These are phyloP conservation scores for Oophaga pumilio DNA, from an alignment of 2,113 vertebrate genomes.

Conservation along the genomic window DNA sequence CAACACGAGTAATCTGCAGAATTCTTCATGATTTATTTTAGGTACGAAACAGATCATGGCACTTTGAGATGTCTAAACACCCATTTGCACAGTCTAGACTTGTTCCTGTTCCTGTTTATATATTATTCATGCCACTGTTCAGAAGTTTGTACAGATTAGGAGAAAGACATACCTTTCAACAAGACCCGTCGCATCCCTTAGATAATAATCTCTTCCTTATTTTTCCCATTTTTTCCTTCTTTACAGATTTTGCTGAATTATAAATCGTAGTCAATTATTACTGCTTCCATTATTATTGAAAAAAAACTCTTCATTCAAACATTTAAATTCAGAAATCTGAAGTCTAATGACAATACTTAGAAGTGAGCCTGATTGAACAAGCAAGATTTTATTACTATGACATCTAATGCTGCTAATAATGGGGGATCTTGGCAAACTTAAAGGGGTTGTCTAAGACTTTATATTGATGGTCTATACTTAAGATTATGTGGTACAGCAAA, in stretches of 20 bases:
- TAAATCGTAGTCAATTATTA: too few relatives aligned
- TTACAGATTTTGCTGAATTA: background rate
- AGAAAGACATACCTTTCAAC: slow-evolving; percentile 3
- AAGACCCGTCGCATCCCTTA: background rate
- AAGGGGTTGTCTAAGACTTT: too few relatives aligned
- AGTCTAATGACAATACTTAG: too few relatives aligned
- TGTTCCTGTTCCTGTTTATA: background rate
- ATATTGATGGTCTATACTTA: too few relatives aligned
- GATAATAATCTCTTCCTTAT: background rate
- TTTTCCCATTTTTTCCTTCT: background rate
- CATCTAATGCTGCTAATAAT: too few relatives aligned
- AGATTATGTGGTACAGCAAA: too few relatives aligned
- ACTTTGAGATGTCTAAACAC: background rate
- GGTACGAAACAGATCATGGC: slow-evolving; percentile 4
- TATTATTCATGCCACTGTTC: background rate
- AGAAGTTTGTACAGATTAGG: background rate
- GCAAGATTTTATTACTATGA: too few relatives aligned
- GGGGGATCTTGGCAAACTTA: too few relatives aligned
- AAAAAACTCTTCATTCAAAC: too few relatives aligned
- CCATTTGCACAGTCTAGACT: background rate
- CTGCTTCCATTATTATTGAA: too few relatives aligned
- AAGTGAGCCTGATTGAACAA: too few relatives aligned
- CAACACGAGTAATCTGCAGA: background rate
- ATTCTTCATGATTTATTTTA: slow-evolving; percentile 5
- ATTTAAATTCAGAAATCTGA: too few relatives aligned